These are phyloP conservation scores for Lasiurus cinereus DNA, from an alignment of 2,113 vertebrate genomes.

Conservation along the genomic window DNA sequence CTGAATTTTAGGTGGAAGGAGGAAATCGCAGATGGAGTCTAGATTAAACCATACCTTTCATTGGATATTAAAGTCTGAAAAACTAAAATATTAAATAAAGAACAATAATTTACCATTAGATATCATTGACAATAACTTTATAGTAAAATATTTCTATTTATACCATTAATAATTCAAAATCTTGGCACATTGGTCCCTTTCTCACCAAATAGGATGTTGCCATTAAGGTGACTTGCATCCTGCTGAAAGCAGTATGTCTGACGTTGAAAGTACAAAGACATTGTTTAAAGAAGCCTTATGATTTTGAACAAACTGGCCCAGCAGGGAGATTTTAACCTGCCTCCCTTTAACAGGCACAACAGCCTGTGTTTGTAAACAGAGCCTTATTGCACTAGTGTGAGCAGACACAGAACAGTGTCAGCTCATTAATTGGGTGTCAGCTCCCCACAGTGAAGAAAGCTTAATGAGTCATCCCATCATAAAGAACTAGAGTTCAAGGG, in stretches of 20 bases:
- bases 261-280: conserved; percentile 83
- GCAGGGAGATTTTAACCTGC: conserved; percentile 86
- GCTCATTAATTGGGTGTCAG: conserved; percentile 91
- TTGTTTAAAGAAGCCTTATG: conserved; percentile 85
- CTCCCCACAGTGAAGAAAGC: conserved; percentile 83
- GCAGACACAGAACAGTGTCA: conserved; percentile 86
- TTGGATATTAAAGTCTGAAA: neutral
- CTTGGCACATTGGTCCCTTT: conserved; percentile 68
- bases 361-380: conserved; percentile 93
- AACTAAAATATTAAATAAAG: neutral
- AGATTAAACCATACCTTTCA: neutral
- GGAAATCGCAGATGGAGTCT: neutral
- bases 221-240: conserved; percentile 84
- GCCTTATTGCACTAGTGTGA: conserved; percentile 86
- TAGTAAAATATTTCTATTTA: neutral
- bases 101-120: neutral
- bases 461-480: conserved; percentile 87
- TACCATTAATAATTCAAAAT: neutral
- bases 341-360: conserved; percentile 82
- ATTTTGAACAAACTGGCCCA: conserved; percentile 87
- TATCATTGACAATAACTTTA: neutral
- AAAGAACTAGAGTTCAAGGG: conserved; percentile 70
- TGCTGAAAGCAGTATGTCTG: conserved; percentile 84
- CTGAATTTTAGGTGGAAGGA: neutral
- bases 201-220: conserved; percentile 59